Percentiles rank a stretch among this genome's conserved stretches.
phyloP scores from a whole-genome alignment of 1,140 invertebrate species.

The Trichonephila clavipes region DNA sequence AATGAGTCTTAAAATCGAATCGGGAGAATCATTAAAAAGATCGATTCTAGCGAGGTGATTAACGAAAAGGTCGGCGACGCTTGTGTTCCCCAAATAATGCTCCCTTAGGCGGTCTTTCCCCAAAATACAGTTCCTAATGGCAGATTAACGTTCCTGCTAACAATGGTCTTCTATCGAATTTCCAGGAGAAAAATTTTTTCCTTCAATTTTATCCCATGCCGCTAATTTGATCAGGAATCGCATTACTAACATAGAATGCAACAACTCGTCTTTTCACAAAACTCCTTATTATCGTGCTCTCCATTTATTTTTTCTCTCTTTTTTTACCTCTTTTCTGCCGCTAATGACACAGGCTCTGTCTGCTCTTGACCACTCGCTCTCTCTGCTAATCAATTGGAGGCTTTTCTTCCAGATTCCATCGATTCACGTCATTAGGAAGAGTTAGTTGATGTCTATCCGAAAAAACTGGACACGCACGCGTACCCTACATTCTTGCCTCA shows the following conservation, averaged over 20 bases:
- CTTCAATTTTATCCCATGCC: constrained; percentile 65
- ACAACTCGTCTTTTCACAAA: constrained; percentile 76
- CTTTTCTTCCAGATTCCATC: constrained; percentile 69
- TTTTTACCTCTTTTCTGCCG: constrained; percentile 36
- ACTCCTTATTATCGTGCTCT: constrained; percentile 72
- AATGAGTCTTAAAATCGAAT: constrained; percentile 67
- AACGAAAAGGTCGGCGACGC: constrained; percentile 60
- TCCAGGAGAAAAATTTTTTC: constrained; percentile 41
- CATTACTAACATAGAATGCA: constrained; percentile 75
- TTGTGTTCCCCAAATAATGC: constrained; percentile 71
- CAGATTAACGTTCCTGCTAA: constrained; percentile 75
- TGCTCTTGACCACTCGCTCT: constrained; percentile 71
- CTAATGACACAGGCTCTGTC: constrained; percentile 67
- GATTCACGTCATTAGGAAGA: constrained; percentile 70
- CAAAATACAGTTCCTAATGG: constrained; percentile 73
- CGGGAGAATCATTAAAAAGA: constrained; percentile 69
- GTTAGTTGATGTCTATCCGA: constrained; percentile 55
- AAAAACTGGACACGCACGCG: constrained; percentile 47
- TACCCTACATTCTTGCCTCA: not conserved
- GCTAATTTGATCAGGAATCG: constrained; percentile 75
- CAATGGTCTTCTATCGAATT: constrained; percentile 73
- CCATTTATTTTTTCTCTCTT: constrained; percentile 65
- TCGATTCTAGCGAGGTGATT: constrained; percentile 62
- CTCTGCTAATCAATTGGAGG: constrained; percentile 74
- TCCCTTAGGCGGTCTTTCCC: constrained; percentile 55